Base-by-base conservation (phyloP, 2,113 vertebrate species). In the Aspidoscelis tigris region DNA sequence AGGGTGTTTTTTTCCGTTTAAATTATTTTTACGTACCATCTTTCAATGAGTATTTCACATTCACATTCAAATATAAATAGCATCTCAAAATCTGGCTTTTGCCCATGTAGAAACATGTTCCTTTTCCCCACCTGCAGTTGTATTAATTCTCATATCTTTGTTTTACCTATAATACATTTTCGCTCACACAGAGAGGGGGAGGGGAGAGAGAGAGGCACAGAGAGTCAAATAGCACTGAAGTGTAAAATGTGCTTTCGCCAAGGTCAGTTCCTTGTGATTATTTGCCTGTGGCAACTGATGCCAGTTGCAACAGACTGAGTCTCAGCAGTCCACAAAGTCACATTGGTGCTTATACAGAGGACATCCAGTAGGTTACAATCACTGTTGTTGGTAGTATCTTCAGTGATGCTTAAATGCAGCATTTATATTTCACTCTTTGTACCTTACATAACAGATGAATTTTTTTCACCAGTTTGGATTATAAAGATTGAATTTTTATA, bases 261-360 rank as follows among this genome's bases (percentile, higher is more conserved):
- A 95, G 95, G 96, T 96, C 95, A 95, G 94, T 92, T 92, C 95
- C 93, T 96, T 92, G 92, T 87, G 92, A 94, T 92, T 93, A 89
- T 88, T 93, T 86, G 93, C 93, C 93, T 87, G 81, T 95, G 95
- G 95, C 93, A 90, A 92, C 86, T 83, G 93, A 91, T 92, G 95
- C 94, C 92, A 93, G 87, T 92, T 92, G 89, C 95, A 93, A 95
- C 96, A 95, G 95, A 96, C 93, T 92, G 95, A 91, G 90, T 93
- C 95, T 93, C 95, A 93, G 95, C 90, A 88, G 95, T 93, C 88
- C 76, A 76, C 89, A 92, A 91, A 93, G 95, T 96, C 95, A 93
- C 93, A 89, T 90, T 86, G 88, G 92, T 91, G 83, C 88, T 81
- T 93, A 90, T 90, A 88, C 58, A 91, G 92, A 93, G 93, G 92